These are phyloP conservation scores for Axea sp. DNA, from an alignment of 2,888 invertebrate genomes.

Conservation along the genomic window DNA sequence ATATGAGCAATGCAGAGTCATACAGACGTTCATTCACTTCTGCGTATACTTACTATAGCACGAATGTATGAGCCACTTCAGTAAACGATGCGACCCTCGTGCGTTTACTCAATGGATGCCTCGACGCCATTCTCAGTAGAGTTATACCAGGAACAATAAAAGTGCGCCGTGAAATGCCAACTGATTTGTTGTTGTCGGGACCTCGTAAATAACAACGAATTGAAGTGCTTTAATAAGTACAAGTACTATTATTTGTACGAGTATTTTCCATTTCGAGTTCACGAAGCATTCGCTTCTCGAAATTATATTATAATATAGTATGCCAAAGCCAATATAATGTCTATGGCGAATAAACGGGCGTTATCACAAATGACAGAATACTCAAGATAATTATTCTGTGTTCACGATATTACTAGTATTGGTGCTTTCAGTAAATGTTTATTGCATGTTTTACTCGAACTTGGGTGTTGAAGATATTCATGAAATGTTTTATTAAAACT, in stretches of 20 bases:
- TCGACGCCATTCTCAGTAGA: conserved; percentile 55
- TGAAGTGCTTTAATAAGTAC: conserved; percentile 32
- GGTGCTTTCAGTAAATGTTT: conserved; percentile 48
- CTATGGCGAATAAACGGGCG: not conserved
- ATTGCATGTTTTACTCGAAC: conserved; percentile 40
- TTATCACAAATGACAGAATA: conserved; percentile 8
- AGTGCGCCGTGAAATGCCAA: conserved; percentile 54
- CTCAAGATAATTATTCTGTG: conserved; percentile 29
- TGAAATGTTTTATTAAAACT: conserved; percentile 54
- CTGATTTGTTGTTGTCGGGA: conserved; percentile 52
- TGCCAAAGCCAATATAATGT: not conserved
- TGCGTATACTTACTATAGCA: conserved; percentile 47
- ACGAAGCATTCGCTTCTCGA: conserved; percentile 6
- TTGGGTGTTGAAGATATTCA: conserved; percentile 36
- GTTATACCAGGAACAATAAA: conserved; percentile 56
- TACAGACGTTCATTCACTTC: conserved; percentile 53
- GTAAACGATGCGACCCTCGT: conserved; percentile 59
- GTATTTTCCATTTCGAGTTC: conserved; percentile 29
- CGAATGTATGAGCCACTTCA: conserved; percentile 54
- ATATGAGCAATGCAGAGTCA: conserved; percentile 51
- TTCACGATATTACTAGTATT: conserved; percentile 19
- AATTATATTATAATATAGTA: conserved; percentile 23
- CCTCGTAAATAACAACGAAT: conserved; percentile 44
- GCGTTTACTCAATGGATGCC: conserved; percentile 58
- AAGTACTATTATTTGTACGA: conserved; percentile 28